Base-by-base conservation (phyloP, 2,113 vertebrate genomes). In the Tretioscincus oriximinensis region DNA sequence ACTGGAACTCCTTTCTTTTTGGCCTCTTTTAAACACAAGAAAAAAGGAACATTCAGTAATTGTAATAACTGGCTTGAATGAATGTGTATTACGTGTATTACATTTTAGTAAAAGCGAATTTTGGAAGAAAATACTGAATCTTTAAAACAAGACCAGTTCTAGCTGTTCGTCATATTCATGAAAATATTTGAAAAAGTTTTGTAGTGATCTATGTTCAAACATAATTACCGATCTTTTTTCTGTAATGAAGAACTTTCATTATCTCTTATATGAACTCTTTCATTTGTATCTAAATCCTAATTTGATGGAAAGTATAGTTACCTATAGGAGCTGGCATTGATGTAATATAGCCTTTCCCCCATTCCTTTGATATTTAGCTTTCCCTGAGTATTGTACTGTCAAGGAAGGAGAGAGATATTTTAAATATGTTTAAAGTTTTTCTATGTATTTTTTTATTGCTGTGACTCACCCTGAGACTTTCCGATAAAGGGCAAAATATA, bases 1-100 rank as follows among this genome's bases (percentile, higher is more conserved):
- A 45, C 22, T 58, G 28, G 31, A 72, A 54, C 21, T 63, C 58
- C 1, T 74, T 74, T 58, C 47, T 75, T 67, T 41, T 41, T 41
- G 35, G 35, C 35, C 35, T 45, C 29, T 65, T 6, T 7, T 28
- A 26, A 71, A n/a, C 63, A 7, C 26, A 2, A 76, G 87, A 84
- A 68, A 65, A 77, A 72, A 68, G 68, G 79, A 88, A 67, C 31
- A 21, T 29, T 22, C 65, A 58, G 54, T 58, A 58, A 14, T 18
- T 58, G 5, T 5, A 58, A n/a, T 74, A 35, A 73, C 20, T 75
- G 49, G 14, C 22, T 28, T 18, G 35, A 12, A 1, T 65, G 16
- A 18, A 22, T 75, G 31, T 26, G 16, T 49, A 35, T 28, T 18
- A 18, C 9, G 3, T 66, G n/a, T 11, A 1, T 14, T 45, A 24